Percentiles rank a stretch among this genome's conserved stretches.
Evolutionary conservation across 2,113 vertebrate species (phyloP).

Genomic region (Hemiprocne comata): DNA sequence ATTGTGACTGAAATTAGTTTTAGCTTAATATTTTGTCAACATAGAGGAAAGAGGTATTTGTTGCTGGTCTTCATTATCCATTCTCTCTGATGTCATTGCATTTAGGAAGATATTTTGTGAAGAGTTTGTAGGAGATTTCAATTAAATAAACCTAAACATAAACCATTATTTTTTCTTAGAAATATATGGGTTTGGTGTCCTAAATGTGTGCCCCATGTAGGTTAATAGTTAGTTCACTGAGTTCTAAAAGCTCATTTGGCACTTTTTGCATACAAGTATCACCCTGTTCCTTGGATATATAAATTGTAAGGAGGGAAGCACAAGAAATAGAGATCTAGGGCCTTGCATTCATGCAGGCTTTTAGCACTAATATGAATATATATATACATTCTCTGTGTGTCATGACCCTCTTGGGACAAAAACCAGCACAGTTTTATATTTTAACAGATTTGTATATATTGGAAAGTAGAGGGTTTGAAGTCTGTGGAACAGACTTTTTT

Average conservation of each 20-base stretch:
- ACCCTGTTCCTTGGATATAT: background rate
- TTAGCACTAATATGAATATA: background rate
- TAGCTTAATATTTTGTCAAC: background rate
- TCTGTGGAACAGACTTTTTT: background rate
- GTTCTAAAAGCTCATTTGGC: background rate
- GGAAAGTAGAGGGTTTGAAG: background rate
- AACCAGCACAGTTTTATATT: background rate
- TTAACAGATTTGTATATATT: background rate
- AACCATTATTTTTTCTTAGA: background rate
- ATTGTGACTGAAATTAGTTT: conserved; percentile 19
- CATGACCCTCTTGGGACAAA: fast-evolving
- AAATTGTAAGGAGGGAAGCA: background rate
- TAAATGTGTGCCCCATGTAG: background rate
- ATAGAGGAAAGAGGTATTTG: background rate
- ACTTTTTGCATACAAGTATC: background rate
- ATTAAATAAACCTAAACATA: background rate
- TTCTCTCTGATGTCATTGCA: background rate
- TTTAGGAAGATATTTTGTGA: background rate
- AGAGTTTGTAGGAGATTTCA: background rate
- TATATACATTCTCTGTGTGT: background rate
- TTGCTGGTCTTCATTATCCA: background rate
- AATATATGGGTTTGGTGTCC: background rate
- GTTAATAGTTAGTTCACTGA: background rate
- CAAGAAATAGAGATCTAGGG: background rate
- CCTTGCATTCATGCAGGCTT: background rate